These are phyloP conservation scores for Panthera leo DNA, from an alignment of 2,113 vertebrate species.

Conservation along the genomic window DNA sequence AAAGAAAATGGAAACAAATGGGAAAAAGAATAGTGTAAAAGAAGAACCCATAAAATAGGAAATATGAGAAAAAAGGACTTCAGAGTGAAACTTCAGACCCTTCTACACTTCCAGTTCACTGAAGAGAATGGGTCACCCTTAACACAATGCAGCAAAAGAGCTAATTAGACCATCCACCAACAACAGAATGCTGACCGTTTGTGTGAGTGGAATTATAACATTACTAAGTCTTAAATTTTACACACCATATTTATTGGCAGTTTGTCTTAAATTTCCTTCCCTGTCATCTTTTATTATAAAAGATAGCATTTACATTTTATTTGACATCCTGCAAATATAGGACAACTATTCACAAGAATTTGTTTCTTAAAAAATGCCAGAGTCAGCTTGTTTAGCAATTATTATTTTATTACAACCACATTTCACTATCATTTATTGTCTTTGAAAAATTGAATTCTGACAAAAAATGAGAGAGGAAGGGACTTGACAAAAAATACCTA, in stretches of 20 bases:
- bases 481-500: background rate
- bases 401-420: constrained; percentile 50
- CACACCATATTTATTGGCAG: constrained; percentile 9
- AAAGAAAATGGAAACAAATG: constrained; percentile 51
- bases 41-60: background rate
- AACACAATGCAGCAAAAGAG: background rate
- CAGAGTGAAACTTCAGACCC: constrained; percentile 30
- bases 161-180: background rate
- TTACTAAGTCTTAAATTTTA: background rate
- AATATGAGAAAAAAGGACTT: constrained; percentile 29
- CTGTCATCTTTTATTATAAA: constrained; percentile 48
- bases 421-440: constrained; percentile 48
- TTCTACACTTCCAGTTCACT: background rate
- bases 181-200: background rate
- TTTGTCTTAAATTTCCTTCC: constrained; percentile 55
- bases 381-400: constrained; percentile 37
- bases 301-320: constrained; percentile 48
- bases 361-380: constrained; percentile 6
- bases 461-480: background rate
- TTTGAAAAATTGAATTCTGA: constrained; percentile 50
- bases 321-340: constrained; percentile 31
- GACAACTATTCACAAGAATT: constrained; percentile 14
- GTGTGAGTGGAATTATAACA: background rate
- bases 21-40: background rate
- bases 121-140: background rate